A percentile compares a stretch with the other conserved stretches of the same genome.
phyloP scores from a whole-genome alignment of 1,140 invertebrate genomes.

The Meloidogyne hapla region DNA sequence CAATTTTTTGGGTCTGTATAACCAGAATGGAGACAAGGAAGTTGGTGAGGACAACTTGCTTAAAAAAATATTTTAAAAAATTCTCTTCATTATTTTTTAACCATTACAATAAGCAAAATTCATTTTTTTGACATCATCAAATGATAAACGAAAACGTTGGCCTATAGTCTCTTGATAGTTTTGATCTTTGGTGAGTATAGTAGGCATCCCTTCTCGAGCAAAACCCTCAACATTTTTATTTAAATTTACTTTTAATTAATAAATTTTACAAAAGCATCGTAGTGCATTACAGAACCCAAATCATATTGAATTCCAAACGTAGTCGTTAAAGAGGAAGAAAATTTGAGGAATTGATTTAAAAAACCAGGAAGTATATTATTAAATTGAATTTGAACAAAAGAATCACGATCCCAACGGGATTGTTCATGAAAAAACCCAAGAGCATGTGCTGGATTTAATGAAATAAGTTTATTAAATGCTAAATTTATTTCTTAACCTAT shows the following conservation, averaged over 20 bases:
- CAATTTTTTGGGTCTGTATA: conserved; percentile 44
- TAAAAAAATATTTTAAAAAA: neutral
- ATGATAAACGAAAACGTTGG: conserved; percentile 40
- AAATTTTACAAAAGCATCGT: conserved; percentile 18
- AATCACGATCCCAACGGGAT: conserved; percentile 33
- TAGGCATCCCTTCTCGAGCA: neutral
- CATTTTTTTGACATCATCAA: conserved; percentile 44
- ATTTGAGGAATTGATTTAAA: conserved; percentile 44
- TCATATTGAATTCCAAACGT: conserved; percentile 34
- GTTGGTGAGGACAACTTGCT: conserved; percentile 23
- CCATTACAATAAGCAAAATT: conserved; percentile 40
- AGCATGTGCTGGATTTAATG: conserved; percentile 30
- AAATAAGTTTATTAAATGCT: neutral
- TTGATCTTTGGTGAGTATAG: conserved; percentile 22
- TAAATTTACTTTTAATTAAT: neutral
- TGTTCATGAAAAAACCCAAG: conserved; percentile 46
- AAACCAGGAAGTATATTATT: conserved; percentile 35
- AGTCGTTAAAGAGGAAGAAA: neutral
- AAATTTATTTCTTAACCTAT: conserved; percentile 24
- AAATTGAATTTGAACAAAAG: conserved; percentile 28
- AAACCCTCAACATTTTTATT: conserved; percentile 21
- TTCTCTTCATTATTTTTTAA: neutral
- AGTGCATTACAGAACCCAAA: conserved; percentile 30
- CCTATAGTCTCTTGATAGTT: conserved; percentile 43
- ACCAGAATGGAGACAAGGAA: conserved; percentile 35